A percentile compares a stretch with the other conserved stretches of the same genome.
Conservation (phyloP, 2,888 invertebrate species). For the Plebejus argus region DNA sequence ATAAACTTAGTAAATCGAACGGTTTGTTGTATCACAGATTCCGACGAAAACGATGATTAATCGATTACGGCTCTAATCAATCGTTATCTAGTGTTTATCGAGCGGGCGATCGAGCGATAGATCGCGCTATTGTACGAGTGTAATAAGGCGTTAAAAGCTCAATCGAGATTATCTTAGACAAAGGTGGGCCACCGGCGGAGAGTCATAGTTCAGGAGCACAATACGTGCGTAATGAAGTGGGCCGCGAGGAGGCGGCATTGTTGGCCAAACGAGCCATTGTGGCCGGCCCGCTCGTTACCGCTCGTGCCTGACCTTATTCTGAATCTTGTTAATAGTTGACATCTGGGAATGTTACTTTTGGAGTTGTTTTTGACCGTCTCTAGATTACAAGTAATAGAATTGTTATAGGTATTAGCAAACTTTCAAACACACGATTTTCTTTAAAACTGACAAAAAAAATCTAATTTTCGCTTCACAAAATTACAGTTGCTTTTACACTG, state of each 20-base stretch:
- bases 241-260: constrained; percentile 76
- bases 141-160: constrained; percentile 37
- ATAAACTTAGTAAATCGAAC: background rate
- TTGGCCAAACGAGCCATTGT: constrained; percentile 75
- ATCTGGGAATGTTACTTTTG: background rate
- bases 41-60: constrained; percentile 8
- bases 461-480: background rate
- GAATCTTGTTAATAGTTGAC: constrained; percentile 32
- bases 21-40: constrained; percentile 3
- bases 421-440: background rate
- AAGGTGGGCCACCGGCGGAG: constrained; percentile 61
- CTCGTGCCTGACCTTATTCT: constrained; percentile 45
- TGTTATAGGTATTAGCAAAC: background rate
- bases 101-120: background rate
- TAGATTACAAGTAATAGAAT: background rate
- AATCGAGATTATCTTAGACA: constrained; percentile 45
- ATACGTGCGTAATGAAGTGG: constrained; percentile 81
- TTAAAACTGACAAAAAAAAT: background rate
- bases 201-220: constrained; percentile 64
- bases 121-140: constrained; percentile 24
- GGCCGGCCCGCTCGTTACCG: constrained; percentile 64
- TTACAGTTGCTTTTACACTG: background rate
- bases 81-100: constrained; percentile 17
- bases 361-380: background rate
- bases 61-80: constrained; percentile 3